Conservation (phyloP, 2,797 vertebrate species). For the Lepus oiostolus region DNA sequence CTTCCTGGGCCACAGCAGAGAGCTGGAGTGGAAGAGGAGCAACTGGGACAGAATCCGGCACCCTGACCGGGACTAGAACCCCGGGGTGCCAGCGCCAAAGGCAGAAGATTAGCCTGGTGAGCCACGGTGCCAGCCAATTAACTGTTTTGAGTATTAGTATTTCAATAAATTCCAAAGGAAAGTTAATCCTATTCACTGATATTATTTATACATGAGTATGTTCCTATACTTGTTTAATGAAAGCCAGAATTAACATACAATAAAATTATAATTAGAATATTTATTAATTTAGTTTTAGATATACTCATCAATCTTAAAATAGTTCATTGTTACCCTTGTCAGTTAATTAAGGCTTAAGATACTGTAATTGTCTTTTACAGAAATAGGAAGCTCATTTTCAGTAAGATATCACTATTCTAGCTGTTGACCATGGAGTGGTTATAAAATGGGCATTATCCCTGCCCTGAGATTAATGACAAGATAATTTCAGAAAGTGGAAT, state of each 20-base stretch:
- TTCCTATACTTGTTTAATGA: slow-evolving; percentile 28
- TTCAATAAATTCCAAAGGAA: neutral
- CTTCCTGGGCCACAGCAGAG: too few relatives aligned
- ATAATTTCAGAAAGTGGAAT: slow-evolving; percentile 4
- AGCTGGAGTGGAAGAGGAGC: too few relatives aligned
- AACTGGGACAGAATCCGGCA: too few relatives aligned
- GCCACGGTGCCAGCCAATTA: neutral
- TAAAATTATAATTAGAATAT: neutral
- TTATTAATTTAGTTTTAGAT: slow-evolving; percentile 21
- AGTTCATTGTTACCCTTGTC: neutral
- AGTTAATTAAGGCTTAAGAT: slow-evolving; percentile 14
- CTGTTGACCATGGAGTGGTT: neutral
- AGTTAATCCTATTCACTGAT: neutral
- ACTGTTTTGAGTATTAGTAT: slow-evolving; percentile 1
- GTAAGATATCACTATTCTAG: neutral
- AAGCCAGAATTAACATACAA: slow-evolving; percentile 27
- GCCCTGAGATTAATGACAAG: neutral
- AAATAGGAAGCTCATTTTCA: slow-evolving; percentile 29
- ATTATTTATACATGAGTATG: neutral
- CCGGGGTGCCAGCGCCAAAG: too few relatives aligned
- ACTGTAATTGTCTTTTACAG: neutral
- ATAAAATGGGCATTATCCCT: neutral
- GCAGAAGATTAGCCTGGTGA: too few relatives aligned
- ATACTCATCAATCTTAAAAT: slow-evolving; percentile 56
- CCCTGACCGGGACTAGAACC: too few relatives aligned